Conservation (phyloP, 1,140 invertebrate species). For the Hyposmocoma kahamanoa region DNA sequence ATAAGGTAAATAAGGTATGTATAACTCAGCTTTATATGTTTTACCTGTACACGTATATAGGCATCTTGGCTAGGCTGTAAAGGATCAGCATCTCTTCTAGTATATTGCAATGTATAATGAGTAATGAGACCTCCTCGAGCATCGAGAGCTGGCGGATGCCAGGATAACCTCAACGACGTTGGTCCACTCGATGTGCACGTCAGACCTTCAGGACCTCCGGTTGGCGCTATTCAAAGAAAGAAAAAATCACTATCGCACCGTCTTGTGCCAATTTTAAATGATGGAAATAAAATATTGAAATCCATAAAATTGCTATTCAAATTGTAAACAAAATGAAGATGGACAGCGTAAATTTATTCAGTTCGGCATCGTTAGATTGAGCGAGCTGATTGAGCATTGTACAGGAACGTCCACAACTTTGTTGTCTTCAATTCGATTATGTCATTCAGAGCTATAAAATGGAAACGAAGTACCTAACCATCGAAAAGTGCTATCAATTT, state of each 20-base stretch:
- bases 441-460: conserved; percentile 14
- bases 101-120: conserved; percentile 83
- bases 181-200: conserved; percentile 81
- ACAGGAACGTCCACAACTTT: too few species aligned
- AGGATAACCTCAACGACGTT: conserved; percentile 83
- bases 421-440: background rate
- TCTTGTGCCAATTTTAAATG: too few species aligned
- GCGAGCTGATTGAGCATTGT: too few species aligned
- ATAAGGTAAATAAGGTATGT: too few species aligned
- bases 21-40: too few species aligned
- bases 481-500: conserved; percentile 62
- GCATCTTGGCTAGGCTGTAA: conserved; percentile 49
- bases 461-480: conserved; percentile 29
- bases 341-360: too few species aligned
- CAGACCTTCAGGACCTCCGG: conserved; percentile 79
- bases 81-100: conserved; percentile 50
- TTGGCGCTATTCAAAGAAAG: conserved; percentile 73
- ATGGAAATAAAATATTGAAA: too few species aligned
- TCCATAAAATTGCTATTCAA: too few species aligned
- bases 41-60: conserved; percentile 53
- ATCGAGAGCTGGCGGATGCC: conserved; percentile 81
- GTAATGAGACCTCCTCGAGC: conserved; percentile 85
- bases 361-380: too few species aligned
- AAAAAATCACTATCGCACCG: too few species aligned
- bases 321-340: too few species aligned